Percentiles rank a stretch among this genome's conserved stretches.
These are phyloP conservation scores for Ataeniobius toweri DNA, from an alignment of 2,797 vertebrate species.

Conservation along the genomic window DNA sequence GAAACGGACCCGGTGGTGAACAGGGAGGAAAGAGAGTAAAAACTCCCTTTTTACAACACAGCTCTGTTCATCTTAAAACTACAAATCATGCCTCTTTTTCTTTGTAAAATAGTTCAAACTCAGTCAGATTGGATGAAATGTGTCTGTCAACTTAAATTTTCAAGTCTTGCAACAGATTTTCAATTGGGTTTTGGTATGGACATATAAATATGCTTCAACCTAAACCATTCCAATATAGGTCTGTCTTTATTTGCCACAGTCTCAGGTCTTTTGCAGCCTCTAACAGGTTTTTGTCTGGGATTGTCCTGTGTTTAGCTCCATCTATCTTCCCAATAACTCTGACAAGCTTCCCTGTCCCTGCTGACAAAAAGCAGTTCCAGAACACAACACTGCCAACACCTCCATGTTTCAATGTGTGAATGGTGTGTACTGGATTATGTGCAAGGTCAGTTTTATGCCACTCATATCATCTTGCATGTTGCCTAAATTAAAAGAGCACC, in stretches of 20 bases:
- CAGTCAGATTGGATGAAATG: background rate
- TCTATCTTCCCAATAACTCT: background rate
- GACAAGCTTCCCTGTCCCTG: background rate
- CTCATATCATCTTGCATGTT: too few relatives aligned
- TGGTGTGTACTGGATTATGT: background rate
- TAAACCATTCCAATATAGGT: background rate
- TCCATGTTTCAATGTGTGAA: background rate
- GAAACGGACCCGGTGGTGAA: too few relatives aligned
- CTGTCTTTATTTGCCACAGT: background rate
- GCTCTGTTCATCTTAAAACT: background rate
- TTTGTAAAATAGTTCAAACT: background rate
- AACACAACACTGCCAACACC: background rate
- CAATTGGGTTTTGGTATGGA: too few relatives aligned
- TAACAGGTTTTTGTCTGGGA: background rate
- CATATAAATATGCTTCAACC: background rate
- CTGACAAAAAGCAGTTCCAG: background rate
- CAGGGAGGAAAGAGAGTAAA: too few relatives aligned
- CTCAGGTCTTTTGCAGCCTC: background rate
- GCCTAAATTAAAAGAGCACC: too few relatives aligned
- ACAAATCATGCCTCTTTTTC: background rate
- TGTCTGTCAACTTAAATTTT: background rate
- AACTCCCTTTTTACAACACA: too few relatives aligned
- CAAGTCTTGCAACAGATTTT: background rate
- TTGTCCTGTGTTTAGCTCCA: background rate
- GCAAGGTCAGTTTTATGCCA: background rate